Evolutionary conservation across 2,113 vertebrate species (phyloP), one percentile per base, ranked within the genome.

Genomic region (Smithornis capensis): DNA sequence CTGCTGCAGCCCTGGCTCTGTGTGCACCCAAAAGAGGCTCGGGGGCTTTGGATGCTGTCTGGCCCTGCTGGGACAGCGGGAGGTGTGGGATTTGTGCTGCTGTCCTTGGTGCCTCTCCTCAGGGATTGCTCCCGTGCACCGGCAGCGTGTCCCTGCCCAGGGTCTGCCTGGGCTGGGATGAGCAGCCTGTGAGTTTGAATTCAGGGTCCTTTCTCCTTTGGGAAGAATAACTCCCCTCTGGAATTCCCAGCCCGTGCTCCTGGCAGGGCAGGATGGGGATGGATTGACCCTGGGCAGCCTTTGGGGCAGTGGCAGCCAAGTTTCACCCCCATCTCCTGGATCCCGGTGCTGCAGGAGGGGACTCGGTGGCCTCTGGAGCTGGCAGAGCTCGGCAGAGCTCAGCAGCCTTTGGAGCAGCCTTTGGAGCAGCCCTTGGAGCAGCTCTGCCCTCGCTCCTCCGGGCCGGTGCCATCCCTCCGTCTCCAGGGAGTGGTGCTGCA

Each of bases 401-500:
- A 5, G 53, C 44, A 68, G 52, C 28, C 62, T 23, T 7, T 18
- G 78, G 47, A 63, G 35, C 62, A n/a, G 35, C 44, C n/a, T n/a
- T n/a, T n/a, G n/a, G n/a, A 5, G 53, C 44, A 68, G 52, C 28
- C 62, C 19, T 7, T 18, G 78, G 47, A 63, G 40, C 40, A 40
- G 40, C 37, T 50, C 63, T 42, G 31, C 9, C 47, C 17, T 0
- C 12, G 33, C 69, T 85, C 28, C 70, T 70, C 44, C 62, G 8
- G 37, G 13, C 45, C 5, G 0, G 17, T 76, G 24, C 78, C 75
- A n/a, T 74, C 75, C 75, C 75, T 67, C 14, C 68, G 2, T 37
- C 60, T 86, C 96, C 96, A 95, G 89, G 56, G 59, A 47, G 95
- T 37, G 95, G 94, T 59, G 96, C 96, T 96, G 5, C 9, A 83